Evolutionary conservation across 2,113 vertebrate species (phyloP).

Genomic region (Regulus satrapa): DNA sequence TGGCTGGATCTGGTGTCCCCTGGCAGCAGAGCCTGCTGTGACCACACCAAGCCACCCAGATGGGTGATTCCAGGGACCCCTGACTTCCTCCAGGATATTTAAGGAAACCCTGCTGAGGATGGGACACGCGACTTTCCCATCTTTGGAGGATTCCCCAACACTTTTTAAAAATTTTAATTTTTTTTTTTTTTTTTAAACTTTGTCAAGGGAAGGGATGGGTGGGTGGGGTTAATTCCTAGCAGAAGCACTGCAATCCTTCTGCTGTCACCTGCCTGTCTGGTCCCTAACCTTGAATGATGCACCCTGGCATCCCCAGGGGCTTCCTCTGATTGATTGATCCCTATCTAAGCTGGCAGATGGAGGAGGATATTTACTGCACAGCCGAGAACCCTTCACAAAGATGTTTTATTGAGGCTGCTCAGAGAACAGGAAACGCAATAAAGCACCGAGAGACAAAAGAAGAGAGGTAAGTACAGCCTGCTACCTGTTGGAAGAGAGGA

Average conservation of each 20-base stretch:
- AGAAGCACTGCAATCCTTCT: neutral
- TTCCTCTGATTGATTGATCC: slow-evolving; percentile 13
- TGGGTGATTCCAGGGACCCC: neutral
- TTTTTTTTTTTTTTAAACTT: neutral
- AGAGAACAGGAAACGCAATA: slow-evolving; percentile 24
- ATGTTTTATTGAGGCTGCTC: slow-evolving; percentile 56
- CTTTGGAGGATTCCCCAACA: neutral
- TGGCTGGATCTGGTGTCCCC: neutral
- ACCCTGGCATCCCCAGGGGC: neutral
- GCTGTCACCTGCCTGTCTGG: neutral
- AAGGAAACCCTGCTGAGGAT: neutral
- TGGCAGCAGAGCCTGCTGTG: neutral
- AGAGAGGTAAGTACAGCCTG: neutral
- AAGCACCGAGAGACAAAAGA: slow-evolving; percentile 22
- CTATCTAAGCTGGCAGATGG: neutral
- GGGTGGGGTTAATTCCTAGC: neutral
- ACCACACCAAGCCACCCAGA: neutral
- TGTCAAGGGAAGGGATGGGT: neutral
- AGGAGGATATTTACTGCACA: slow-evolving; percentile 23
- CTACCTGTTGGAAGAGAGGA: neutral
- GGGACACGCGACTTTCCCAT: neutral
- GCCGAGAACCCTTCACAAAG: neutral
- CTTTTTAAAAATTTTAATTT: too few relatives aligned
- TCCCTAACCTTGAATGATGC: slow-evolving; percentile 44
- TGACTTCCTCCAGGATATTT: neutral